These are phyloP conservation scores for Baryphthengus martii DNA, from an alignment of 2,113 vertebrate species.

Conservation along the genomic window DNA sequence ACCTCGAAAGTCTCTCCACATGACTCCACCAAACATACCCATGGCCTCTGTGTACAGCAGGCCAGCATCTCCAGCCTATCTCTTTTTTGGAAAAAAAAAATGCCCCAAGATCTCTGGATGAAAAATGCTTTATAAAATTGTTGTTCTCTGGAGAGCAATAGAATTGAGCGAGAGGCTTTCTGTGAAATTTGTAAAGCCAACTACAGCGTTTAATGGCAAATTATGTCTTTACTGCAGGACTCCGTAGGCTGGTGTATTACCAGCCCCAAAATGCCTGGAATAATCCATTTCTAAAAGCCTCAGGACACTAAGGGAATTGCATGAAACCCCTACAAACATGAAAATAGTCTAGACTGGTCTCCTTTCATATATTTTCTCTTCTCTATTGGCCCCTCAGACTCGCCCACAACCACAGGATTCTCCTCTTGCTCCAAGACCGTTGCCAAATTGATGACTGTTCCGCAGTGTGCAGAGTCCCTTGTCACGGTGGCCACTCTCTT, in stretches of 20 bases:
- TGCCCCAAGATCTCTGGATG: background rate
- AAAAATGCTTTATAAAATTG: background rate
- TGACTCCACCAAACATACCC: background rate
- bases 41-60: fast-evolving
- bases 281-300: background rate
- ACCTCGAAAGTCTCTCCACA: background rate
- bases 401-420: background rate
- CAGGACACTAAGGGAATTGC: background rate
- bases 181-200: background rate
- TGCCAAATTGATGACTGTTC: background rate
- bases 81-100: background rate
- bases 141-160: background rate
- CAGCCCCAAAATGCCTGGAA: background rate
- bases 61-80: background rate
- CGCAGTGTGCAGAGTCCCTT: background rate
- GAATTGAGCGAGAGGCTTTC: slow-evolving; percentile 9
- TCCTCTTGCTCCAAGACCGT: background rate
- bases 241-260: background rate
- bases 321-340: background rate
- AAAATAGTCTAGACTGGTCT: background rate
- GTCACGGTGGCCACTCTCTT: background rate
- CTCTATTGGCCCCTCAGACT: background rate
- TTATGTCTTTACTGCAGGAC: background rate
- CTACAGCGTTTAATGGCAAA: background rate
- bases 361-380: background rate